Conservation (phyloP, 92 coral and sea anemone genomes). For the Nematostella vectensis region DNA sequence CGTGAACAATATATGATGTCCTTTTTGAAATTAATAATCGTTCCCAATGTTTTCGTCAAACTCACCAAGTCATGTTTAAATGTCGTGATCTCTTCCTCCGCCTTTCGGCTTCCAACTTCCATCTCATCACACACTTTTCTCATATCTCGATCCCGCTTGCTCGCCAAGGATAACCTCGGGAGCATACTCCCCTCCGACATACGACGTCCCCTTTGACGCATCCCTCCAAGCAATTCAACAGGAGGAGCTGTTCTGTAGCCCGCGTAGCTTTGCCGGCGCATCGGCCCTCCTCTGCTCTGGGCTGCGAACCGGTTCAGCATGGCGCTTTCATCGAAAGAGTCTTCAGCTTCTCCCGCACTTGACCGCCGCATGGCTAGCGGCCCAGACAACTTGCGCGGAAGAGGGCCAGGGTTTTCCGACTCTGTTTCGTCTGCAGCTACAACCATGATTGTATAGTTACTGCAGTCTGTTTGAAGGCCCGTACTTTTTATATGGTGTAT, state of each 20-base stretch:
- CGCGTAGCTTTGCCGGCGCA: conserved; percentile 1
- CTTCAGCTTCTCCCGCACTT: not conserved
- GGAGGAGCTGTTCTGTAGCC: not conserved
- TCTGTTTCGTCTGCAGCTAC: not conserved
- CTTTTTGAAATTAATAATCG: too few species aligned
- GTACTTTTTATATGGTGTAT: too few species aligned
- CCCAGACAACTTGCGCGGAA: not conserved
- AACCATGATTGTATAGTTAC: too few species aligned
- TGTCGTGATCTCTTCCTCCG: not conserved
- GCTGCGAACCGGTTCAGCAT: not conserved
- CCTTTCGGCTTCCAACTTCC: not conserved
- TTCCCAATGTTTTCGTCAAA: too few species aligned
- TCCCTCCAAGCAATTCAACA: not conserved
- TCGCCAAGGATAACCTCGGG: not conserved
- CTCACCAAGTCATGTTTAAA: not conserved
- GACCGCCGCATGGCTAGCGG: not conserved
- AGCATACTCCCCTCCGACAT: conserved; percentile 1
- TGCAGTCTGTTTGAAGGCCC: too few species aligned
- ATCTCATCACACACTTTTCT: not conserved
- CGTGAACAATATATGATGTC: too few species aligned
- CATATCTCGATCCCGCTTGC: not conserved
- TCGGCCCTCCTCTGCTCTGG: not conserved
- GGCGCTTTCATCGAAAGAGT: not conserved
- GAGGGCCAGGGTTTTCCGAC: not conserved
- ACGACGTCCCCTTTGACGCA: not conserved